phyloP scores from a whole-genome alignment of 2,888 invertebrate species.

The Acholoe squamosa region DNA sequence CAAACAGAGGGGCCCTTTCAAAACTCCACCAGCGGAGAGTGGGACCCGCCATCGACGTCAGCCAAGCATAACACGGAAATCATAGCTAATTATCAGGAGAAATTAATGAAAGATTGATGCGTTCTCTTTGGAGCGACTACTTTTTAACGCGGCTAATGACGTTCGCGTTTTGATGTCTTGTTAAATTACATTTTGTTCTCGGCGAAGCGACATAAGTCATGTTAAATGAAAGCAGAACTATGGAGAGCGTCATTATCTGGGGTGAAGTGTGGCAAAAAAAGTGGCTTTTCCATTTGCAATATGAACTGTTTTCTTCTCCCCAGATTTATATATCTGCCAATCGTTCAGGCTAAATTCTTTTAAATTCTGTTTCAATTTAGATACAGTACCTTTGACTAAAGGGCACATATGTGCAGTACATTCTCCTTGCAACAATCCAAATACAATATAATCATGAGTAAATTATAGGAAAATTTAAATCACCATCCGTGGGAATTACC shows the following conservation, averaged over 20 bases:
- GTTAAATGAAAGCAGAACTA: conserved; percentile 51
- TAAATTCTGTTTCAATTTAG: too few relatives aligned
- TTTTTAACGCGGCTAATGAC: conserved; percentile 39
- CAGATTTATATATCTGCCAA: neutral
- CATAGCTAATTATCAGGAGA: conserved; percentile 60
- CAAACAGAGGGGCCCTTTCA: conserved; percentile 53
- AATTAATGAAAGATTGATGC: conserved; percentile 62
- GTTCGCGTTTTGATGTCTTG: conserved; percentile 53
- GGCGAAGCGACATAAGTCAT: conserved; percentile 35
- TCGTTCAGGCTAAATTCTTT: too few relatives aligned
- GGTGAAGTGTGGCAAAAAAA: neutral
- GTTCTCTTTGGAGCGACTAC: conserved; percentile 36
- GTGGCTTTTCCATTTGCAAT: neutral
- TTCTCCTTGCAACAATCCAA: neutral
- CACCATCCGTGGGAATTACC: too few relatives aligned
- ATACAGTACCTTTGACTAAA: too few relatives aligned
- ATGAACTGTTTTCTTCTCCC: neutral
- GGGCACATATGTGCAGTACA: too few relatives aligned
- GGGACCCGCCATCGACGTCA: neutral
- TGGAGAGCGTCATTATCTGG: conserved; percentile 9
- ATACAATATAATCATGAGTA: neutral
- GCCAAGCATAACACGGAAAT: conserved; percentile 20
- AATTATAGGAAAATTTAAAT: too few relatives aligned
- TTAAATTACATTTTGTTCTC: conserved; percentile 53
- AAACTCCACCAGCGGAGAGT: neutral